Conservation (phyloP, 2,113 vertebrate genomes). For the Propithecus coquereli region DNA sequence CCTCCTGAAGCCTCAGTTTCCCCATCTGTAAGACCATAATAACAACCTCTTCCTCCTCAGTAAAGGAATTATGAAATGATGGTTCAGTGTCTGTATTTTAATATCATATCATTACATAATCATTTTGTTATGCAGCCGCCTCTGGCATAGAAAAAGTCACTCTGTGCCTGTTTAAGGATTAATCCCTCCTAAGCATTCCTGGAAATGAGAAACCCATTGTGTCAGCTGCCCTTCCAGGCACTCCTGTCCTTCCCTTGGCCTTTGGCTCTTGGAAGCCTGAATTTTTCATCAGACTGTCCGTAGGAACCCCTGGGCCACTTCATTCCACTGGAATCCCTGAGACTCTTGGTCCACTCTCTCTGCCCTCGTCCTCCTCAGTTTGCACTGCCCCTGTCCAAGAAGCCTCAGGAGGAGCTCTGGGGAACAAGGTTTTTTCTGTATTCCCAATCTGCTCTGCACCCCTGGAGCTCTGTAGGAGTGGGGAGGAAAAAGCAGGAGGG, state of each 20-base stretch:
- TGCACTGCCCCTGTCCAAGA: not conserved
- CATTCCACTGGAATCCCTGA: not conserved
- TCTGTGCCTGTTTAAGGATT: not conserved
- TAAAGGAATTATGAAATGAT: not conserved
- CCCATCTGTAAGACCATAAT: not conserved
- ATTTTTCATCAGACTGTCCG: not conserved
- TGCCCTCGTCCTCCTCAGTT: not conserved
- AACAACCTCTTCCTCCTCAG: not conserved
- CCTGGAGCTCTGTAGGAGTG: not conserved
- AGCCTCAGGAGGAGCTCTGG: not conserved
- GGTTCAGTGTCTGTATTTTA: not conserved
- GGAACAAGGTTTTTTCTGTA: not conserved
- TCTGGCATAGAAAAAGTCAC: slow-evolving; percentile 20
- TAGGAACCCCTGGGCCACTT: not conserved
- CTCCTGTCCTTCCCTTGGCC: not conserved
- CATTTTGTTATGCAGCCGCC: not conserved
- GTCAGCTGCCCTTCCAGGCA: not conserved
- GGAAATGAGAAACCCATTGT: not conserved
- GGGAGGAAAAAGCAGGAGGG: not conserved
- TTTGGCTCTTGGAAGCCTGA: slow-evolving; percentile 13
- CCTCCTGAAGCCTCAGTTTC: not conserved
- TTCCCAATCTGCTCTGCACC: not conserved
- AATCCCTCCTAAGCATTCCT: slow-evolving; percentile 33
- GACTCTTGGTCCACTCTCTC: no score
- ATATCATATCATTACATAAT: not conserved